Conservation (phyloP, 2,888 invertebrate species). For the Philopedon plagiatum region DNA sequence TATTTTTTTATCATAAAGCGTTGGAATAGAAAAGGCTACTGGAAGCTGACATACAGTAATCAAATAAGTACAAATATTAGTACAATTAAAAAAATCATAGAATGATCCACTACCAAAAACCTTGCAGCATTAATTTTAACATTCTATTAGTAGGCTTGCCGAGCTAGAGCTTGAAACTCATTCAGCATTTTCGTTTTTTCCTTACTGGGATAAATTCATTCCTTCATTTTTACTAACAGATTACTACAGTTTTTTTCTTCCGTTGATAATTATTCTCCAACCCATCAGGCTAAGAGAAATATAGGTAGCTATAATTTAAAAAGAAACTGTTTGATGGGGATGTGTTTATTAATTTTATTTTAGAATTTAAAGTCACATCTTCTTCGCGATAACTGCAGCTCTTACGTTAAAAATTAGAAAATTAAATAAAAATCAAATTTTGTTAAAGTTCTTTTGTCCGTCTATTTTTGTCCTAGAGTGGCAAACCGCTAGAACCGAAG, state of each 20-base stretch:
- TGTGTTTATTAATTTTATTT: no score
- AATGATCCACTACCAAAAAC: neutral
- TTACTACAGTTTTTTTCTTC: neutral
- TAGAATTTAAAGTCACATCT: no score
- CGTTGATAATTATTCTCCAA: neutral
- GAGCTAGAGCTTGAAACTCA: neutral
- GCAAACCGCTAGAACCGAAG: no score
- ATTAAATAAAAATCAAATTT: no score
- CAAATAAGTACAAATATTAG: neutral
- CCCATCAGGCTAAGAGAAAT: neutral
- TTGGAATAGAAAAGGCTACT: neutral
- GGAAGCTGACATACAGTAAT: neutral
- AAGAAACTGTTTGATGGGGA: no score
- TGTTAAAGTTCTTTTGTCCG: no score
- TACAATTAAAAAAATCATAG: neutral
- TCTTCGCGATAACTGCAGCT: no score
- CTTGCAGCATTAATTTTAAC: neutral
- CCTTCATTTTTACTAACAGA: neutral
- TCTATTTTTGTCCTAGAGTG: no score
- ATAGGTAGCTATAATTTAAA: neutral
- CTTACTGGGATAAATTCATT: neutral
- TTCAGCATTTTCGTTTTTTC: neutral
- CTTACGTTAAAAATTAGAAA: no score
- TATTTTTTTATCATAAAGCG: neutral
- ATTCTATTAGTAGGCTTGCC: neutral